These are phyloP conservation scores for Nothoprocta perdicaria DNA, from an alignment of 2,113 vertebrate species.

Conservation along the genomic window DNA sequence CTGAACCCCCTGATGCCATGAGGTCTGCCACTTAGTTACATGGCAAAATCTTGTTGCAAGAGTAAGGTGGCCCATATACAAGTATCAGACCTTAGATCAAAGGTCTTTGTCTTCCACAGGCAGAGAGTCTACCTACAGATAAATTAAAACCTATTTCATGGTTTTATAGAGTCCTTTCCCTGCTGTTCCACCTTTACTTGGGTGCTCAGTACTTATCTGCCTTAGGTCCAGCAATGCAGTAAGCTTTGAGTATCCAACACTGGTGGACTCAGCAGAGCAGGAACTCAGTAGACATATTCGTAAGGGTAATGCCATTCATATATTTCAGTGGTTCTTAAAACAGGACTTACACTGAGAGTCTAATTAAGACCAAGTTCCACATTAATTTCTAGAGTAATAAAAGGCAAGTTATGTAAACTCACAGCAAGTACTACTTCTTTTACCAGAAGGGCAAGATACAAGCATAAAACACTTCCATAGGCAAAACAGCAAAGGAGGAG, in stretches of 20 bases:
- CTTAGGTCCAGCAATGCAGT: not conserved
- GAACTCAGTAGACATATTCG: not conserved
- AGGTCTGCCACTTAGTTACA: not conserved
- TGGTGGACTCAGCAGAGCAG: not conserved
- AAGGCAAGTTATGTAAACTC: conserved; percentile 62
- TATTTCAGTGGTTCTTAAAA: conserved; percentile 41
- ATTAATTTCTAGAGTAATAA: conserved; percentile 40
- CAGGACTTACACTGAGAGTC: not conserved
- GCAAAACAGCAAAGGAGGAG: conserved; percentile 53
- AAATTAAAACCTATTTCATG: not conserved
- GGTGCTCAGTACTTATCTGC: rapidly evolving
- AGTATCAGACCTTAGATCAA: not conserved
- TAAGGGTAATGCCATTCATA: conserved; percentile 15
- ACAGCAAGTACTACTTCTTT: conserved; percentile 62
- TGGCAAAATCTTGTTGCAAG: not conserved
- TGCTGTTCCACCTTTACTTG: not conserved
- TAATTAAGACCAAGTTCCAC: conserved; percentile 58
- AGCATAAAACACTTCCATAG: conserved; percentile 39
- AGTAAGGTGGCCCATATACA: not conserved
- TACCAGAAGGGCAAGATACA: conserved; percentile 60
- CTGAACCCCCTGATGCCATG: not conserved
- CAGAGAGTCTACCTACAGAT: not conserved
- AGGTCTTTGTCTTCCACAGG: not conserved
- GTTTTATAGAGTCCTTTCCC: not conserved
- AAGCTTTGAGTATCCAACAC: not conserved